These are phyloP conservation scores for Oxyruncus cristatus DNA, from an alignment of 2,113 vertebrate genomes.

Conservation along the genomic window DNA sequence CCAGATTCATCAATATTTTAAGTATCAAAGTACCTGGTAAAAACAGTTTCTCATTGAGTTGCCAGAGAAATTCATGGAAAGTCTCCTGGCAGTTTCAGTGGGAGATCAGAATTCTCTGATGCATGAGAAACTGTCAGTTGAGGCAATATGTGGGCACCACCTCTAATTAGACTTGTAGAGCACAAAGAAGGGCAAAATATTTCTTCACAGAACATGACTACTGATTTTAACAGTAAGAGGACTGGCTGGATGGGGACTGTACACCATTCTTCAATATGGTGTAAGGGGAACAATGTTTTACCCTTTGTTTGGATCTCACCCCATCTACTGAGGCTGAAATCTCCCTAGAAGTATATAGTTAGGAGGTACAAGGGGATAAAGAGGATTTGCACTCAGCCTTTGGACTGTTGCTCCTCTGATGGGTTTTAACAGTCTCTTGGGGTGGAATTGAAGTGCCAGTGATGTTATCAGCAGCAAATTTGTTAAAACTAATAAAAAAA, in stretches of 20 bases:
- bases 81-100: not conserved
- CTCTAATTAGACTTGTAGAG: not conserved
- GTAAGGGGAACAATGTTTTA: not conserved
- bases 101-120: not conserved
- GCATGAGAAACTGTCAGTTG: not conserved
- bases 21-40: not conserved
- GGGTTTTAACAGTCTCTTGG: not conserved
- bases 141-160: not conserved
- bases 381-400: not conserved
- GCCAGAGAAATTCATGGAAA: not conserved
- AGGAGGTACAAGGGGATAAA: not conserved
- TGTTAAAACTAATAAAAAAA: not conserved
- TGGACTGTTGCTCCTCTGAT: not conserved
- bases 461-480: not conserved
- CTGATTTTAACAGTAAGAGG: not conserved
- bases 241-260: not conserved
- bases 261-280: not conserved
- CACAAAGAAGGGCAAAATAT: not conserved
- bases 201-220: not conserved
- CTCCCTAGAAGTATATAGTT: not conserved
- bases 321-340: not conserved
- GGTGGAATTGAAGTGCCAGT: not conserved
- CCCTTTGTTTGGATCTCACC: not conserved
- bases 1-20: not conserved
- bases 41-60: not conserved